These are phyloP conservation scores for Fistularia tabacaria DNA, from an alignment of 2,797 vertebrate species.

Conservation along the genomic window DNA sequence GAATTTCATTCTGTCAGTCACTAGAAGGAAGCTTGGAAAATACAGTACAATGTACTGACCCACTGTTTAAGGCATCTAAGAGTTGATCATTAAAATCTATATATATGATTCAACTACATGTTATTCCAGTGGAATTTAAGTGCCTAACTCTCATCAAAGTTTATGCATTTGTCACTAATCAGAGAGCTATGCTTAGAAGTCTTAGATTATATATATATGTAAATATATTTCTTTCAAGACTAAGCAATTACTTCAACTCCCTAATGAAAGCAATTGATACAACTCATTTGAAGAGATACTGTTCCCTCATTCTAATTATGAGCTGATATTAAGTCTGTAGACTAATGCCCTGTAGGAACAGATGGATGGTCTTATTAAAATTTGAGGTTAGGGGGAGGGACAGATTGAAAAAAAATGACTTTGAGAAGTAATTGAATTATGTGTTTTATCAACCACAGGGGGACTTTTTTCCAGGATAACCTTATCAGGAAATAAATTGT, in stretches of 20 bases:
- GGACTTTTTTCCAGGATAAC: slow-evolving; percentile 8
- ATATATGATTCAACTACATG: no score
- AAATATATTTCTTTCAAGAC: no score
- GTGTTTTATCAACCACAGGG: slow-evolving; percentile 41
- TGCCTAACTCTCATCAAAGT: no score
- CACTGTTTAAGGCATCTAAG: no score
- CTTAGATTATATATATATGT: background rate
- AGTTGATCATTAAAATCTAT: no score
- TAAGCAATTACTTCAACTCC: slow-evolving; percentile 1
- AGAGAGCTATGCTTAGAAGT: no score
- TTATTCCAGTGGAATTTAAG: no score
- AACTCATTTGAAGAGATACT: slow-evolving; percentile 58
- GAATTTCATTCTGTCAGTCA: no score
- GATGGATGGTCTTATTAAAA: slow-evolving; percentile 69
- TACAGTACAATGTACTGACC: no score
- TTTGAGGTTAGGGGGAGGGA: slow-evolving; percentile 50
- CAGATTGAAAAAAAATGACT: slow-evolving; percentile 51
- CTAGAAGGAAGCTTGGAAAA: no score
- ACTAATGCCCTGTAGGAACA: slow-evolving; percentile 57
- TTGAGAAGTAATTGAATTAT: slow-evolving; percentile 57
- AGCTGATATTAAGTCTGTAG: slow-evolving; percentile 59
- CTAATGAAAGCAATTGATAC: slow-evolving; percentile 39
- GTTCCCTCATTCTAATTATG: slow-evolving; percentile 58
- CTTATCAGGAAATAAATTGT: slow-evolving; percentile 3
- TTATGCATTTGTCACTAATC: no score